phyloP scores from a whole-genome alignment of 2,888 invertebrate genomes.

The Apamea epomidion region DNA sequence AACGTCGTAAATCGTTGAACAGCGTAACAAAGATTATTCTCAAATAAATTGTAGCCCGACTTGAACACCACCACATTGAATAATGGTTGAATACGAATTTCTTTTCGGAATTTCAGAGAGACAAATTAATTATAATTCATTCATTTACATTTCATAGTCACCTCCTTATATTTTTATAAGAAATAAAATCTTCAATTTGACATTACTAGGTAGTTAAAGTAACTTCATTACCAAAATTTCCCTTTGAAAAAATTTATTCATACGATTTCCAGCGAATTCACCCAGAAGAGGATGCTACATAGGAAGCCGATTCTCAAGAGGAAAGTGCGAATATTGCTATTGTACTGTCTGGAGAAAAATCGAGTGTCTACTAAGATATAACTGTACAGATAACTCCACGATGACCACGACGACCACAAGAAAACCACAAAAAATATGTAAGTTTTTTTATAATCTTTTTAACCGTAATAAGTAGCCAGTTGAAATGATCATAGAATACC shows the following conservation, averaged over 20 bases:
- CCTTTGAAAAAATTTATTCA: neutral
- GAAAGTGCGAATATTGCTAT: neutral
- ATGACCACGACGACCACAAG: neutral
- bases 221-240: neutral
- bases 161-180: neutral
- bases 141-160: neutral
- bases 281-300: slow-evolving; percentile 5
- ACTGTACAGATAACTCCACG: neutral
- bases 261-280: slow-evolving; percentile 1
- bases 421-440: neutral
- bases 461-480: neutral
- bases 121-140: neutral
- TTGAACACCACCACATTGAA: neutral
- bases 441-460: neutral
- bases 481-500: neutral
- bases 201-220: neutral
- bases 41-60: neutral
- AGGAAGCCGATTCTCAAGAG: slow-evolving; percentile 4
- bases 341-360: neutral
- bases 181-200: neutral
- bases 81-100: neutral
- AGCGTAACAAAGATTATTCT: neutral
- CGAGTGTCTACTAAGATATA: neutral
- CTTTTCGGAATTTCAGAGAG: neutral
- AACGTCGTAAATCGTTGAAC: neutral